Evolutionary conservation across 2,888 invertebrate genomes (phyloP).

Genomic region (Eilema depressum): DNA sequence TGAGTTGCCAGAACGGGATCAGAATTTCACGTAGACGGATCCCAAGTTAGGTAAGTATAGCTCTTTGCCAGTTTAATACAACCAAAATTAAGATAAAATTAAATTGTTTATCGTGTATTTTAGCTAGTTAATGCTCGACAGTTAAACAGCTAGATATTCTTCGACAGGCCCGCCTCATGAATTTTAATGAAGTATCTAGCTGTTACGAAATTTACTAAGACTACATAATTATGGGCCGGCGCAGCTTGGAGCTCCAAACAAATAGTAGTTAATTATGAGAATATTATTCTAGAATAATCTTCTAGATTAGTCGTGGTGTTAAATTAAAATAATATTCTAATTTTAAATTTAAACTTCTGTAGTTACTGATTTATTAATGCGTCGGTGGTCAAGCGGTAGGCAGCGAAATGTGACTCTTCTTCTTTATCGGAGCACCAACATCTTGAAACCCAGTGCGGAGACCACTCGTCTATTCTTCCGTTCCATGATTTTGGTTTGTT

Average conservation of each 20-base stretch:
- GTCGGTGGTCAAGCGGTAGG: too few relatives aligned
- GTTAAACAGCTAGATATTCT: slow-evolving; percentile 2
- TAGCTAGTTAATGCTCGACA: not conserved
- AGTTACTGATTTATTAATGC: too few relatives aligned
- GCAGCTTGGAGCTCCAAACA: not conserved
- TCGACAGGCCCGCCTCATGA: slow-evolving; percentile 2
- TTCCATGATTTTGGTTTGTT: too few relatives aligned
- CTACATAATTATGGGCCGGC: not conserved
- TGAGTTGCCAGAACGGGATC: too few relatives aligned
- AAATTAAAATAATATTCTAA: not conserved
- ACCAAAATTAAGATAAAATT: not conserved
- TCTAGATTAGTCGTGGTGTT: not conserved
- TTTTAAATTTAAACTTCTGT: too few relatives aligned
- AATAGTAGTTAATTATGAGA: not conserved
- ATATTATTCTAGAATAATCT: not conserved
- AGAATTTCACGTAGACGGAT: too few relatives aligned
- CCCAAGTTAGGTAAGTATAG: too few relatives aligned
- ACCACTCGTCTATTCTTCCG: too few relatives aligned
- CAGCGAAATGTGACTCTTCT: too few relatives aligned
- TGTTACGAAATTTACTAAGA: not conserved
- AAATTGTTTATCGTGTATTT: not conserved
- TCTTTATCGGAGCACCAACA: too few relatives aligned
- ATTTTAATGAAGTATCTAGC: not conserved
- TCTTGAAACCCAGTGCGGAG: too few relatives aligned
- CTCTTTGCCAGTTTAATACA: too few relatives aligned